phyloP scores from a whole-genome alignment of 2,888 invertebrate species.

The Melolontha melolontha region DNA sequence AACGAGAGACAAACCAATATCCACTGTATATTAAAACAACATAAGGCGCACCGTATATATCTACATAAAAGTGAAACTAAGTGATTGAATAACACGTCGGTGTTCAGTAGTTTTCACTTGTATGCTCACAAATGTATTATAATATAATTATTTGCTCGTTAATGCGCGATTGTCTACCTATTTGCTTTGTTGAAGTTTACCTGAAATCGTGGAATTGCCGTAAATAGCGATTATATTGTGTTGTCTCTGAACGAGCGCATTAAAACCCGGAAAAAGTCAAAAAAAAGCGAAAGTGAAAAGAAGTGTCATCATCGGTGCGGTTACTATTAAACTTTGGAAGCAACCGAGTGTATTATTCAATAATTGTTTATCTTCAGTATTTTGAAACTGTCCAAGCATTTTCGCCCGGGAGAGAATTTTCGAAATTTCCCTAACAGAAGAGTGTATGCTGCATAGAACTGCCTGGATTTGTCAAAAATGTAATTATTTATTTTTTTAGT shows the following conservation, averaged over 20 bases:
- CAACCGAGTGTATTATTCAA: not conserved
- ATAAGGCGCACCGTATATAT: slow-evolving; percentile 4
- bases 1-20: slow-evolving; percentile 9
- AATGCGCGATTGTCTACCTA: not conserved
- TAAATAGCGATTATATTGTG: too few relatives aligned
- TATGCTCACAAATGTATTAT: slow-evolving; percentile 14
- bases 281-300: slow-evolving; percentile 6
- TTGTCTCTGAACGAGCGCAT: too few relatives aligned
- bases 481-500: not conserved
- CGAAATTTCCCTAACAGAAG: not conserved
- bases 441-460: not conserved
- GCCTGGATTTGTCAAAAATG: slow-evolving; percentile 4
- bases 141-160: slow-evolving; percentile 8
- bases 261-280: not conserved
- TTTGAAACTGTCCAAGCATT: too few relatives aligned
- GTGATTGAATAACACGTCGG: slow-evolving; percentile 29
- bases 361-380: not conserved
- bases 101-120: slow-evolving; percentile 23
- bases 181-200: too few relatives aligned
- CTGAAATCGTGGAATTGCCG: too few relatives aligned
- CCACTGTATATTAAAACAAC: not conserved
- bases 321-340: not conserved
- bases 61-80: slow-evolving; percentile 37
- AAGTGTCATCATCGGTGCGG: slow-evolving; percentile 10
- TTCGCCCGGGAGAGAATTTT: not conserved